Evolutionary conservation across 2,113 vertebrate genomes (phyloP), one percentile per base, ranked within the genome.

Genomic region (Reinhardtius hippoglossoides): DNA sequence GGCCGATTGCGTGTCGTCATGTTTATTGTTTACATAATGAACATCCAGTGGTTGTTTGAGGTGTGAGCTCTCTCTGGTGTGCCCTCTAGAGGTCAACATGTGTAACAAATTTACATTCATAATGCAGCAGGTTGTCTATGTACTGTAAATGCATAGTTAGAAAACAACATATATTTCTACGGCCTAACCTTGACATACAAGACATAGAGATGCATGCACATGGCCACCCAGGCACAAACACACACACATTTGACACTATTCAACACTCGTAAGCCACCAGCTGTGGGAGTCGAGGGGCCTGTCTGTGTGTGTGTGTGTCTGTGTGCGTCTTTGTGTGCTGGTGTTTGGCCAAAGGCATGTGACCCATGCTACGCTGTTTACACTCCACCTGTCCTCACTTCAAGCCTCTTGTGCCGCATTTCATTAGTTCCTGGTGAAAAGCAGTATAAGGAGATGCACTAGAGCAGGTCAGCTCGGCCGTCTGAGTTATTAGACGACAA

Each of bases 311-410:
- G 26, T 27, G 27, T 31, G 31, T 31, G 31, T 31, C 31, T 31
- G 31, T 31, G 31, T 31, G 31, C 31, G 31, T 56, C 21, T 56
- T 12, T 58, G 31, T 23, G 57, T n/a, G 60, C 27, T 54, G n/a
- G 26, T 65, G 64, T 58, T 67, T 68, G 31, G 70, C 67, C 65
- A 31, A 20, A 71, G 71, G 31, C 80, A 46, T 42, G 46, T 59
- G 73, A 65, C 63, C 62, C 10, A 3, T 35, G 66, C 73, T 62
- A 50, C 57, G 81, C 55, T 77, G 82, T 87, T 84, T 74, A 71
- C 80, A 37, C 57, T 70, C 76, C 55, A 77, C 60, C 83, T 83
- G 67, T 85, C 66, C 14, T 13, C 67, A 64, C 59, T 71, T 81
- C 35, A 71, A 26, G 57, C 50, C 76, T 75, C 46, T 66, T 48